A percentile compares a stretch with the other conserved stretches of the same genome.
These are phyloP conservation scores for Hydroisotoma schaefferi DNA, from an alignment of 2,888 invertebrate species.

Conservation along the genomic window DNA sequence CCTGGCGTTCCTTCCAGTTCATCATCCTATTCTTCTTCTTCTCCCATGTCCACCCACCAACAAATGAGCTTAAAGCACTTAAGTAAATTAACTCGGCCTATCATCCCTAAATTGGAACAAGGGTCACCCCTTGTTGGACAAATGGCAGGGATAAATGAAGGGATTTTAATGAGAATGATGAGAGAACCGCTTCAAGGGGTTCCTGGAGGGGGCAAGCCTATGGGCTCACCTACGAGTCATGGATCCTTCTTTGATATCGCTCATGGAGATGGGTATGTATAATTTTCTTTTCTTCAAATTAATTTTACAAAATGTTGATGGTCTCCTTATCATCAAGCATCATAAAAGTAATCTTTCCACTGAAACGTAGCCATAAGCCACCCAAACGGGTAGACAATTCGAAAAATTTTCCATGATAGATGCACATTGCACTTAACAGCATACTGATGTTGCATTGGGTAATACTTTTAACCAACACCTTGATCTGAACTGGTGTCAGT, in stretches of 20 bases:
- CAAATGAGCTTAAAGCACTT: conserved; percentile 29
- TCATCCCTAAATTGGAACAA: conserved; percentile 38
- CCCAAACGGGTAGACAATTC: too few relatives aligned
- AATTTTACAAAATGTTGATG: too few relatives aligned
- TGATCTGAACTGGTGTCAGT: too few relatives aligned
- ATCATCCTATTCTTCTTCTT: conserved; percentile 10
- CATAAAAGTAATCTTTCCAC: too few relatives aligned
- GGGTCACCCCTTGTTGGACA: conserved; percentile 17
- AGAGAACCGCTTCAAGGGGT: conserved; percentile 43
- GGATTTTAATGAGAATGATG: conserved; percentile 47
- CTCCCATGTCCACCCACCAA: conserved; percentile 22
- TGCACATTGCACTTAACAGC: too few relatives aligned
- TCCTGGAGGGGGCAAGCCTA: conserved; percentile 18
- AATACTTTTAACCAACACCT: too few relatives aligned
- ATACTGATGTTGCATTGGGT: too few relatives aligned
- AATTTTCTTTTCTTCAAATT: too few relatives aligned
- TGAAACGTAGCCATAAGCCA: too few relatives aligned
- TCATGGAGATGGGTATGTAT: conserved; percentile 43
- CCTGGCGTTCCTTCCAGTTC: neutral
- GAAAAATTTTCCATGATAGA: too few relatives aligned
- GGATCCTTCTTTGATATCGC: conserved; percentile 42
- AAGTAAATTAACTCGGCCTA: conserved; percentile 35
- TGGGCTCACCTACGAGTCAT: conserved; percentile 27
- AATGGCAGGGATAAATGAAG: conserved; percentile 37
- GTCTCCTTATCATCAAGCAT: too few relatives aligned